Conservation (phyloP, 2,888 invertebrate genomes). For the Meghimatium bilineatum region DNA sequence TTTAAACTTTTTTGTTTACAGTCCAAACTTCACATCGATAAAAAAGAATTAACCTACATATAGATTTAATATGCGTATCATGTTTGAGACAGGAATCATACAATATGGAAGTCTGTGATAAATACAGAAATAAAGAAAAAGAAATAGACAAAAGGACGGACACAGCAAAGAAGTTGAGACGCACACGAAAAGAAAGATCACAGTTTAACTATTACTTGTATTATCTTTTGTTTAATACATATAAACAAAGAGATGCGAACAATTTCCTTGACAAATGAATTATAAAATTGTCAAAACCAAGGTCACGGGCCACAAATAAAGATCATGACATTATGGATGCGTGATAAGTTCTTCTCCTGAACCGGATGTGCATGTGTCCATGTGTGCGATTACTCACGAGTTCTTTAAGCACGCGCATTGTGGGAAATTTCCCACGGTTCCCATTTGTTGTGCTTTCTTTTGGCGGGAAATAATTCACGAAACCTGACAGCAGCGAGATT, state of each 20-base stretch:
- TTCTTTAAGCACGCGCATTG: constrained; percentile 2
- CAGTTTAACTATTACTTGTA: too few relatives aligned
- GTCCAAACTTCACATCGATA: too few relatives aligned
- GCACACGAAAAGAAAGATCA: too few relatives aligned
- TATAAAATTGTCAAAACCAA: background rate
- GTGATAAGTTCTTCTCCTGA: background rate
- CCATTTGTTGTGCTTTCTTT: constrained; percentile 15
- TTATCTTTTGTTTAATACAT: too few relatives aligned
- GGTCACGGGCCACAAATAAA: background rate
- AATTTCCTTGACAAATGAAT: background rate
- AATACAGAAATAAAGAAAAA: too few relatives aligned
- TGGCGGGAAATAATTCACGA: background rate
- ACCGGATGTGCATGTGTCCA: background rate
- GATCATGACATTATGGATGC: background rate
- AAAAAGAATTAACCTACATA: too few relatives aligned
- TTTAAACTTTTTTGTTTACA: too few relatives aligned
- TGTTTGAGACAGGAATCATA: too few relatives aligned
- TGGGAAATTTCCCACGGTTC: constrained; percentile 2
- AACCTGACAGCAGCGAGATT: background rate
- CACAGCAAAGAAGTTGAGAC: too few relatives aligned
- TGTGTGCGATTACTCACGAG: constrained; percentile 14
- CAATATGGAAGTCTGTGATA: too few relatives aligned
- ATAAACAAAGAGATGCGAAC: background rate
- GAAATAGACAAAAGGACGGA: background rate
- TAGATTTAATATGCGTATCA: too few relatives aligned